Evolutionary conservation across 2,888 invertebrate species (phyloP).

Genomic region (Dysmachus trigonus): DNA sequence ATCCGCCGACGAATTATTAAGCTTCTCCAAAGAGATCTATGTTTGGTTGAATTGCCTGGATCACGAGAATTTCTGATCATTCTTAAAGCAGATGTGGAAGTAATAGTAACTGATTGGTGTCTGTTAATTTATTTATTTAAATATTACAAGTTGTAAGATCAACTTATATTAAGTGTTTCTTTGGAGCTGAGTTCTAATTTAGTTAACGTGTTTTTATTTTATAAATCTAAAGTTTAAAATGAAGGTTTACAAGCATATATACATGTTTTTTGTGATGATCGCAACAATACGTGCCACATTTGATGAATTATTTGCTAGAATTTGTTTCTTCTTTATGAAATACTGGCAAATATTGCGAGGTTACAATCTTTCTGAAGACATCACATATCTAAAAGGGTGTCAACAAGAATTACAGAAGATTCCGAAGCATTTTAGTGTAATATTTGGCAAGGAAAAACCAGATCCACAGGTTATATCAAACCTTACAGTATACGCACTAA

Average conservation of each 20-base stretch:
- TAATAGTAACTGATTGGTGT: not conserved
- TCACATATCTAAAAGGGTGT: slow-evolving; percentile 67
- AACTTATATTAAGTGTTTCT: not conserved
- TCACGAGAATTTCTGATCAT: not conserved
- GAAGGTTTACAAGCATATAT: not conserved
- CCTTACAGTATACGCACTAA: slow-evolving; percentile 79
- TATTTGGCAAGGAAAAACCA: slow-evolving; percentile 70
- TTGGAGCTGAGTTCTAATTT: not conserved
- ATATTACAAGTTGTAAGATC: not conserved
- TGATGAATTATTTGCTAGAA: not conserved
- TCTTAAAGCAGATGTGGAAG: not conserved
- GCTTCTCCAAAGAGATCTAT: not conserved
- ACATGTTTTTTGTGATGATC: not conserved
- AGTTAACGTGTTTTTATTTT: not conserved
- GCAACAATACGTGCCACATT: not conserved
- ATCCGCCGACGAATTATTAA: not conserved
- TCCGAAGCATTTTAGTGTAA: slow-evolving; percentile 76
- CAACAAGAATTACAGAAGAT: slow-evolving; percentile 64
- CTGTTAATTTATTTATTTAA: not conserved
- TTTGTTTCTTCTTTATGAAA: not conserved
- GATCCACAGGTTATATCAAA: slow-evolving; percentile 68
- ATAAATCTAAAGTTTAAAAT: not conserved
- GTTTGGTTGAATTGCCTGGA: not conserved
- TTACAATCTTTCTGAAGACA: slow-evolving; percentile 61
- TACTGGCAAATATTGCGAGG: not conserved